Conservation (phyloP, 2,888 invertebrate genomes). For the Chrysolina oricalcia region DNA sequence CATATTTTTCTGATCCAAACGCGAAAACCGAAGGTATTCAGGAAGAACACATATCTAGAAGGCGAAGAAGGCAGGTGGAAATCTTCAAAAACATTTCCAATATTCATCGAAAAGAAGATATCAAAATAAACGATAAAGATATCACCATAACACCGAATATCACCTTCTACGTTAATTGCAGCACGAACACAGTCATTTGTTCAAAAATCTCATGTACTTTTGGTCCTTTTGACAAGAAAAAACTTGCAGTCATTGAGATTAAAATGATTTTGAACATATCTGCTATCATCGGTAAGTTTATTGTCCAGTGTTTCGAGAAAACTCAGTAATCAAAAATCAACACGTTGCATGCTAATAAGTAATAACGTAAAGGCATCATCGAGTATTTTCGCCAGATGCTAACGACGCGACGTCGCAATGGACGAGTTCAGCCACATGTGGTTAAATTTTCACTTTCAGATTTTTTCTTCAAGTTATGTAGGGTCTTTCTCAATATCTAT, state of each 20-base stretch:
- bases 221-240: slow-evolving; percentile 65
- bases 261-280: slow-evolving; percentile 65
- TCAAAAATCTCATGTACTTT: slow-evolving; percentile 65
- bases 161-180: slow-evolving; percentile 68
- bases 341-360: no score
- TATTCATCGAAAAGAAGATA: slow-evolving; percentile 35
- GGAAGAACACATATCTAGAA: neutral
- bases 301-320: neutral
- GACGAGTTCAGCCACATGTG: no score
- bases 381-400: no score
- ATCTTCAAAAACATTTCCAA: slow-evolving; percentile 41
- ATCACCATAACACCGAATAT: slow-evolving; percentile 46
- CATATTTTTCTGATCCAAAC: slow-evolving; percentile 47
- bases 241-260: slow-evolving; percentile 65
- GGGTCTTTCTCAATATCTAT: no score
- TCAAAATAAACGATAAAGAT: slow-evolving; percentile 44
- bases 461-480: no score
- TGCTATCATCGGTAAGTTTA: slow-evolving; percentile 64
- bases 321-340: no score
- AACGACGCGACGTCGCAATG: no score
- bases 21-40: slow-evolving; percentile 3
- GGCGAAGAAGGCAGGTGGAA: slow-evolving; percentile 43
- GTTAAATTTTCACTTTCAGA: no score
- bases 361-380: no score
- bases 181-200: slow-evolving; percentile 64